Evolutionary conservation across 2,888 invertebrate species (phyloP).

Genomic region (Rotaria socialis): DNA sequence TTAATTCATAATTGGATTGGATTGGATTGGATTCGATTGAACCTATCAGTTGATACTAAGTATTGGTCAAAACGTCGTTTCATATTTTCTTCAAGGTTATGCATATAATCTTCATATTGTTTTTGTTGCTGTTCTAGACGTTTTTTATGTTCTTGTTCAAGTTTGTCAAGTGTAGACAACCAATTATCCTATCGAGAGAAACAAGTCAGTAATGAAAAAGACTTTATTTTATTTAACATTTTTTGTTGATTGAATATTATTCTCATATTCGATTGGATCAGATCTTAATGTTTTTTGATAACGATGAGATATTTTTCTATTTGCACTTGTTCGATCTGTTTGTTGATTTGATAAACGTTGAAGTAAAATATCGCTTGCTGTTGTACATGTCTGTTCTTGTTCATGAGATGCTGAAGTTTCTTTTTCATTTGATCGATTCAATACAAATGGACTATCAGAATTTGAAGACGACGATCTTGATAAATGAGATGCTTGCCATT

Average conservation of each 20-base stretch:
- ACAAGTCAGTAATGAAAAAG: background rate
- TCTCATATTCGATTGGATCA: background rate
- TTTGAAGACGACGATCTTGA: background rate
- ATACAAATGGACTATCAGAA: background rate
- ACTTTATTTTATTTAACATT: background rate
- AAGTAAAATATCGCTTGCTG: background rate
- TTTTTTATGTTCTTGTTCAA: conserved; percentile 6
- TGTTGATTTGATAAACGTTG: background rate
- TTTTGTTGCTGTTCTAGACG: background rate
- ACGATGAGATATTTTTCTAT: background rate
- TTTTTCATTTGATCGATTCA: background rate
- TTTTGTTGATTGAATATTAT: background rate
- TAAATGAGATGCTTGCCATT: background rate
- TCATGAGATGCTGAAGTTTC: background rate
- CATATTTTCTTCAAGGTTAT: background rate
- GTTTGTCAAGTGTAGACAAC: background rate
- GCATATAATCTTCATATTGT: background rate
- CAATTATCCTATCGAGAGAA: background rate
- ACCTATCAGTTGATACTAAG: background rate
- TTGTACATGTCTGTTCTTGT: background rate
- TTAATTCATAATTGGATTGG: background rate
- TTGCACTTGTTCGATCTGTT: background rate
- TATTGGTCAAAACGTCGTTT: conserved; percentile 20
- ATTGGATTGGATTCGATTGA: background rate
- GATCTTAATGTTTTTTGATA: background rate